Evolutionary conservation across 1,140 invertebrate genomes (phyloP).

Genomic region (Heliconius hewitsoni): DNA sequence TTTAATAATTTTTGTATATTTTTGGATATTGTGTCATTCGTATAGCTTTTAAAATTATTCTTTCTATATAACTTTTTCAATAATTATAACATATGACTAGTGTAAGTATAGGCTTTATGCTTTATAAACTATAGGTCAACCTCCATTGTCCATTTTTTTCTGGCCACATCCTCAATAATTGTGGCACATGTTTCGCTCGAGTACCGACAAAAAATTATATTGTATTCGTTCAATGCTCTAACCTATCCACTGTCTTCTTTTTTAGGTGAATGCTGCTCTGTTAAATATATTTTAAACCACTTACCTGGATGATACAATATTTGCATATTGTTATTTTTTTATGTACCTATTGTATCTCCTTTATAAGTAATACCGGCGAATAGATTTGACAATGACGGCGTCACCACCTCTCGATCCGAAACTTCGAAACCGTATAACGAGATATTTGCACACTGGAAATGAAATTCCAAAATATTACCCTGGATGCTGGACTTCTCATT

Average conservation of each 20-base stretch:
- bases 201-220: constrained; percentile 68
- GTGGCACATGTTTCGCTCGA: constrained; percentile 73
- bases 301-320: constrained; percentile 31
- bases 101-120: neutral
- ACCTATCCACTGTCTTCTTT: constrained; percentile 38
- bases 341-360: constrained; percentile 30
- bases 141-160: constrained; percentile 77
- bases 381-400: constrained; percentile 36
- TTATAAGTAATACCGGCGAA: constrained; percentile 28
- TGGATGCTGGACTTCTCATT: constrained; percentile 81
- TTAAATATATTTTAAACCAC: constrained; percentile 30
- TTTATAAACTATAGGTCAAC: constrained; percentile 20
- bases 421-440: constrained; percentile 65
- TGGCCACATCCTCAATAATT: constrained; percentile 79
- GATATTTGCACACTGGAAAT: constrained; percentile 82
- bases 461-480: constrained; percentile 82
- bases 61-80: neutral
- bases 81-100: neutral
- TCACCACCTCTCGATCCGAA: constrained; percentile 51
- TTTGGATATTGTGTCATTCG: neutral
- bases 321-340: constrained; percentile 38
- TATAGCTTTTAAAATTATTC: neutral
- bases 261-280: constrained; percentile 41
- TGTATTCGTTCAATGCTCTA: constrained; percentile 54
- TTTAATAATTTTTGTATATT: constrained; percentile 19